Base-by-base conservation (phyloP, 2,113 vertebrate species). In the Aix galericulata region DNA sequence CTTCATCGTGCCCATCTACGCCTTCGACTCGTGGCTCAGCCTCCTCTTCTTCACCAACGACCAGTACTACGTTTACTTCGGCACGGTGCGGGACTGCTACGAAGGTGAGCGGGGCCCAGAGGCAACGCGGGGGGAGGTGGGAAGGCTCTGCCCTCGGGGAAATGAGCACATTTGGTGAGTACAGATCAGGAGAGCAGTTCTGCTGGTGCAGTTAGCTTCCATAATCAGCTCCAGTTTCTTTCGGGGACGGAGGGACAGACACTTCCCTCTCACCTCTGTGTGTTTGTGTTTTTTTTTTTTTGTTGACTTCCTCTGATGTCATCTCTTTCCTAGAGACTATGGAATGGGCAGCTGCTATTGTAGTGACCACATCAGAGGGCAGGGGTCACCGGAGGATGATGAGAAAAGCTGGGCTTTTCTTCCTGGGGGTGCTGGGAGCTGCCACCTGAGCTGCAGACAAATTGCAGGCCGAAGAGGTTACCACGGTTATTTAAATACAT, bases 41-140 rank as follows among this genome's bases (percentile, higher is more conserved):
- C 98, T 99, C n/a, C 98, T 99, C 3, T 99, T 99, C 98, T 99
- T 99, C 98, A 99, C 99, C 98, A 99, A 99, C 10, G 99, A 99
- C 98, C 99, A 99, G 96, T 99, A 99, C 97, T 99, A 99, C 7
- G 99, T 99, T 88, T 99, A 99, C 98, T 99, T 99, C 5, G 98
- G 99, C 97, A 99, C 99, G 1, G 98, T 99, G 50, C 97, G 99
- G 12, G 99, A 99, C 97, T 99, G 99, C 98, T 99, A 99, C 2
- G 99, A 99, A 98, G 99, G 99, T 99, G 97, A 98, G 98, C 56
- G 82, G 27, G 36, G 71, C 3, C 55, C 48, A 23, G 17, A 25
- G 53, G 42, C n/a, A 78, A 81, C 40, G 27, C 53, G 32, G 9
- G 44, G 22, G 64, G 36, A 12, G 9, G 55, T 42, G 13, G 76